phyloP scores from a whole-genome alignment of 2,797 vertebrate genomes.

The Lophotriccus pileatus region DNA sequence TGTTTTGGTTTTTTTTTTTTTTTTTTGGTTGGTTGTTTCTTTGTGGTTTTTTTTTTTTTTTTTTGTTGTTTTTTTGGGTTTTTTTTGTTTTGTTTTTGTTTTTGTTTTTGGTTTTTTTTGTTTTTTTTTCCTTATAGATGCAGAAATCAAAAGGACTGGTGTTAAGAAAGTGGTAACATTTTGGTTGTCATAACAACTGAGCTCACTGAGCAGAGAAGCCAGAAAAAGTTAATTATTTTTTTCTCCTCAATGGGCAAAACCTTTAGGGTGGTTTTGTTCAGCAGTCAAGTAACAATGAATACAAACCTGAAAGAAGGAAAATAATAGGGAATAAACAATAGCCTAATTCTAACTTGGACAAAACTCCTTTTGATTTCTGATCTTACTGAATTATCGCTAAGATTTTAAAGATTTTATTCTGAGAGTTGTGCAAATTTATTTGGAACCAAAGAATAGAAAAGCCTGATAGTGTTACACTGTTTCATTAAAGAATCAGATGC shows the following conservation, averaged over 20 bases:
- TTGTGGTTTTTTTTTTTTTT: not conserved
- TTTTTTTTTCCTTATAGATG: not conserved
- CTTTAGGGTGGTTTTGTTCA: not conserved
- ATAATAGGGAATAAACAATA: not conserved
- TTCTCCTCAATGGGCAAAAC: not conserved
- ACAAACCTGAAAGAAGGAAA: not conserved
- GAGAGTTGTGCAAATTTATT: not conserved
- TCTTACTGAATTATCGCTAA: not conserved
- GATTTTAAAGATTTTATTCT: not conserved
- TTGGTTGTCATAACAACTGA: conserved; percentile 42
- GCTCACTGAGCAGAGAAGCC: not conserved
- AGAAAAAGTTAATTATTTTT: not conserved
- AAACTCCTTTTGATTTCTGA: not conserved
- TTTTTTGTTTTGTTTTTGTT: not conserved
- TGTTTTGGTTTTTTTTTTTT: not conserved
- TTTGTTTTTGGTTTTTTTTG: too few species aligned
- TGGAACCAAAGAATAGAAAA: not conserved
- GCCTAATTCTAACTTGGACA: not conserved
- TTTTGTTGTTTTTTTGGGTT: too few species aligned
- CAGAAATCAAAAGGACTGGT: not conserved
- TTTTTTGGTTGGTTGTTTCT: too few species aligned
- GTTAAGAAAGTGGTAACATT: not conserved
- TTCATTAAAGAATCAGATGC: not conserved
- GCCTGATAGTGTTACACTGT: fast-evolving
- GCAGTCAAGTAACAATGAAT: not conserved